A percentile compares a stretch with the other conserved stretches of the same genome.
These are phyloP conservation scores for Lasioglossum leucozonium DNA, from an alignment of 2,888 invertebrate genomes.

Conservation along the genomic window DNA sequence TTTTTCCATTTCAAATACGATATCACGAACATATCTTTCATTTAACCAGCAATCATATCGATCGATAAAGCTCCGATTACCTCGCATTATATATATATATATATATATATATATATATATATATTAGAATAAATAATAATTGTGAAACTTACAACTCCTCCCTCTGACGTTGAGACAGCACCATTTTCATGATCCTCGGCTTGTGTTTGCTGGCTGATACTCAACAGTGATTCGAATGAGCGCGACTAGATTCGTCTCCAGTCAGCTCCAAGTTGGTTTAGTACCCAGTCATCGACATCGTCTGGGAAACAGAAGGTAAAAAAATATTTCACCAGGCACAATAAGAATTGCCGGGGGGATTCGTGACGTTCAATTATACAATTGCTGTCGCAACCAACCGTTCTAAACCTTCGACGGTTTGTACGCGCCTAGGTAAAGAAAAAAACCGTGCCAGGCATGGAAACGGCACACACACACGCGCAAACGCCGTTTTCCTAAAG, in stretches of 20 bases:
- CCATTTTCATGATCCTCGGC: constrained; percentile 97
- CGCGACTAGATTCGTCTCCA: constrained; percentile 79
- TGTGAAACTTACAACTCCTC: constrained; percentile 97
- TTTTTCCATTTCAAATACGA: background rate
- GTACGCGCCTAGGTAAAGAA: background rate
- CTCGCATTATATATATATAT: background rate
- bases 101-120: too few species aligned
- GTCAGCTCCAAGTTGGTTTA: constrained; percentile 77
- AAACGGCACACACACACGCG: background rate
- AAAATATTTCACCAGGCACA: constrained; percentile 4
- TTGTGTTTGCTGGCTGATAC: constrained; percentile 79
- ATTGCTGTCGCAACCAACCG: constrained; percentile 4
- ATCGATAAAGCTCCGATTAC: background rate
- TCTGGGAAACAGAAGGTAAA: constrained; percentile 66
- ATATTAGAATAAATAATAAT: background rate
- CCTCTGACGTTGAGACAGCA: constrained; percentile 99
- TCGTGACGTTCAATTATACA: background rate
- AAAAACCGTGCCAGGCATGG: background rate
- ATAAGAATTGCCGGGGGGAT: background rate
- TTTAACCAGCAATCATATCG: background rate
- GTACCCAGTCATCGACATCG: constrained; percentile 76
- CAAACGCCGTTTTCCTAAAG: background rate
- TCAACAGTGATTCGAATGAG: constrained; percentile 74
- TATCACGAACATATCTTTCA: background rate
- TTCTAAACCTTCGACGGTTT: background rate